Base-by-base conservation (phyloP, 2,797 vertebrate species). In the Fistularia commersonii region DNA sequence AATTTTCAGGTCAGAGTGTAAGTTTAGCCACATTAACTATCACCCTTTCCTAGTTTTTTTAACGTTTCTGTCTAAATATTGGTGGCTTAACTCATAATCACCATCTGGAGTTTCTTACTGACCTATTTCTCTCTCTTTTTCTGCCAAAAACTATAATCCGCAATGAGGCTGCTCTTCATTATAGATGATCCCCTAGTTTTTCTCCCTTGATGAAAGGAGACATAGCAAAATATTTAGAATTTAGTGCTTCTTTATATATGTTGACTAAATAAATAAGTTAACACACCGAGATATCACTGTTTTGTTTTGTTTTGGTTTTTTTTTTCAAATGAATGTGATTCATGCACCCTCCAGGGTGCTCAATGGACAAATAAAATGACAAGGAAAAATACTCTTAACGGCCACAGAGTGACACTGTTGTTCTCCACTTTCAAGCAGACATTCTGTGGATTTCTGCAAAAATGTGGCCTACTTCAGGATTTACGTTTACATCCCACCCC, bases 401-500 rank as follows among this genome's bases (percentile, higher is more conserved):
- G 33, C 82, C 87, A 87, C 83, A 56, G 40, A 76, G 47, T 70
- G 83, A 8, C 82, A 69, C 55, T 72, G 13, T 79, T 79, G 12
- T 31, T 48, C 68, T 42, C 45, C 43, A 55, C 13, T 56, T 6
- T 41, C 36, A 40, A 2, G 9, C 35, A 8, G 35, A 36, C 23
- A 23, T 2, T 23, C 23, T 23, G 23, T 23, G 23, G 23, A 23
- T 4, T 23, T 23, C 23, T 23, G 23, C 23, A 23, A 23, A 23
- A 23, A 2, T 23, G 23, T 23, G 23, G 23, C 23, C 23, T 23
- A 2, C 23, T 23, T 23, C 23, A 23, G 23, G 4, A 2, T 23
- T 23, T 23, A 23, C 23, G 2, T 23, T 23, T 23, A 23, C 23
- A 23, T 23, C 23, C 23, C 23, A 23, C 23, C 23, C 23, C 23